These are phyloP conservation scores for Microtus obscurus DNA, from an alignment of 2,797 vertebrate genomes.

Conservation along the genomic window DNA sequence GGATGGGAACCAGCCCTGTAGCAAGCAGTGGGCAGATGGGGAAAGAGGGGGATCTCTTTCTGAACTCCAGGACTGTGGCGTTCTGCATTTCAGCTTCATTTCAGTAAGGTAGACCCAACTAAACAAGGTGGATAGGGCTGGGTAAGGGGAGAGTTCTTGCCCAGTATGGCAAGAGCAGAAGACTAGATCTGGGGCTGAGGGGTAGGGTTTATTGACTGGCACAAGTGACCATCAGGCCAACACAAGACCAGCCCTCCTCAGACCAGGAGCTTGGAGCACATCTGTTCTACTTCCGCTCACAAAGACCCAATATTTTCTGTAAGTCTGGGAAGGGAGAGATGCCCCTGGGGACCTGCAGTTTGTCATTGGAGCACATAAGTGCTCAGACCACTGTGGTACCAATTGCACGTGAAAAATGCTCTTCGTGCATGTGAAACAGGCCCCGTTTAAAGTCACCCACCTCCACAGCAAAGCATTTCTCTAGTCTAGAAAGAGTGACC, in stretches of 20 bases:
- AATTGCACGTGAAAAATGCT: rapidly evolving
- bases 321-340: not conserved
- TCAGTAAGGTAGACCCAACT: not conserved
- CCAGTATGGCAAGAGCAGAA: not conserved
- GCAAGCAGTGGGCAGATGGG: not conserved
- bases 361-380: not conserved
- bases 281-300: not conserved
- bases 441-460: not conserved
- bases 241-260: not conserved
- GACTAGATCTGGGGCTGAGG: not conserved
- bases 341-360: too few species aligned
- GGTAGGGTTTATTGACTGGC: not conserved
- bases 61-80: not conserved
- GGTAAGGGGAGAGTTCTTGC: not conserved
- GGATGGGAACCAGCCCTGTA: not conserved
- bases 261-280: not conserved
- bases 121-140: not conserved
- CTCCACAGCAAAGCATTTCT: not conserved
- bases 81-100: not conserved
- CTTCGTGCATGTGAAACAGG: not conserved
- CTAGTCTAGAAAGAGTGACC: not conserved
- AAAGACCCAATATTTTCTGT: not conserved
- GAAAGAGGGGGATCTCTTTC: not conserved
- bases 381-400: not conserved
- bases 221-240: not conserved